These are phyloP conservation scores for Carassius auratus DNA, from an alignment of 2,113 vertebrate species.

Conservation along the genomic window DNA sequence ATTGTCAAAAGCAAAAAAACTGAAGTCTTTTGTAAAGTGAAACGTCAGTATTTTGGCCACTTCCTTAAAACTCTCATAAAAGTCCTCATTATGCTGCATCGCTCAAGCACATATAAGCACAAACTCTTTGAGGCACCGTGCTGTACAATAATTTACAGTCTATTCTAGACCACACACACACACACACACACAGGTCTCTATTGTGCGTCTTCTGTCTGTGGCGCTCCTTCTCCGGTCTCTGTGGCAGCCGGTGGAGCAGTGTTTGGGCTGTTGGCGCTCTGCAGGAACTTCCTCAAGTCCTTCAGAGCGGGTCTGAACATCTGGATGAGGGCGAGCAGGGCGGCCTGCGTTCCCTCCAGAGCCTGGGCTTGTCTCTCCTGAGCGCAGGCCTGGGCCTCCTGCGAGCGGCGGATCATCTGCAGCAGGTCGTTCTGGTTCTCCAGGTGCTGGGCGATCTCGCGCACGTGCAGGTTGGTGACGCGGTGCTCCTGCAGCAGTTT, in stretches of 20 bases:
- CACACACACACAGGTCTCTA: slow-evolving; percentile 54
- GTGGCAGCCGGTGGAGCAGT: slow-evolving; percentile 32
- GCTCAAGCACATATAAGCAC: slow-evolving; percentile 35
- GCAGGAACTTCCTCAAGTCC: slow-evolving; percentile 90
- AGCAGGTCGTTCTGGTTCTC: slow-evolving; percentile 94
- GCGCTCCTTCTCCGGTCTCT: slow-evolving; percentile 54
- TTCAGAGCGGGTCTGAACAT: slow-evolving; percentile 92
- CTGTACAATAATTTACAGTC: slow-evolving; percentile 10
- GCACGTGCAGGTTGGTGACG: slow-evolving; percentile 93
- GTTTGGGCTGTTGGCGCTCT: slow-evolving; percentile 75
- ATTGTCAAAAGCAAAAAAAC: not conserved
- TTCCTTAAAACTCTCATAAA: not conserved
- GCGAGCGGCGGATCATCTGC: slow-evolving; percentile 92
- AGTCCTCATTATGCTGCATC: slow-evolving; percentile 15
- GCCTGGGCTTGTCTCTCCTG: slow-evolving; percentile 96
- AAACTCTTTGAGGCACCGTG: slow-evolving; percentile 31
- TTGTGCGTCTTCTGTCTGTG: slow-evolving; percentile 62
- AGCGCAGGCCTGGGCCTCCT: slow-evolving; percentile 92
- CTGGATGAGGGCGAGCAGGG: slow-evolving; percentile 89
- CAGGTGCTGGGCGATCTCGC: slow-evolving; percentile 94
- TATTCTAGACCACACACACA: not conserved
- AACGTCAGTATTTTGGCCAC: not conserved
- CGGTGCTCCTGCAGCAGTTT: slow-evolving; percentile 95
- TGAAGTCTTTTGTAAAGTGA: not conserved
- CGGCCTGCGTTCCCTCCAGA: slow-evolving; percentile 93